Conservation (phyloP, 2,888 invertebrate genomes). For the Choristoneura rosaceana region DNA sequence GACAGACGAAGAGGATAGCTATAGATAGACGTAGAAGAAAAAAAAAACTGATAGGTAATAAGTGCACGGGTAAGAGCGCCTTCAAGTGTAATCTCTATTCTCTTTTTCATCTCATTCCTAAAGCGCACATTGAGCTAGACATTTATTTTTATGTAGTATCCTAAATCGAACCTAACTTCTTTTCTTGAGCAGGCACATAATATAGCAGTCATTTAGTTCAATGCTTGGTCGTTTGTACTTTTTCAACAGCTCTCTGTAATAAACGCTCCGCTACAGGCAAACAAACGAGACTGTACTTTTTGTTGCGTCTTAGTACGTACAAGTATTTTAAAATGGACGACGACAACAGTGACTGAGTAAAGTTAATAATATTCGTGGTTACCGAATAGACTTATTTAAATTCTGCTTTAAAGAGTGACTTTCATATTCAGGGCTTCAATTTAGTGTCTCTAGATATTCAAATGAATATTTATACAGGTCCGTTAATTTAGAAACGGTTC, state of each 20-base stretch:
- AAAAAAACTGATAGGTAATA: too few species aligned
- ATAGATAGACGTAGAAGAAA: too few species aligned
- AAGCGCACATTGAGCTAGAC: background rate
- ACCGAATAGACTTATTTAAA: conserved; percentile 17
- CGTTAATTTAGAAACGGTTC: background rate
- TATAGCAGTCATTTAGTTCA: conserved; percentile 15
- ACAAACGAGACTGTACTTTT: conserved; percentile 54
- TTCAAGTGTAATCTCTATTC: background rate
- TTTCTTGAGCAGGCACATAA: conserved; percentile 12
- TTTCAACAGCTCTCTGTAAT: conserved; percentile 52
- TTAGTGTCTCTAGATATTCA: conserved; percentile 1
- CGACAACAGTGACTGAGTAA: conserved; percentile 17
- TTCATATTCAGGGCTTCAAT: conserved; percentile 4
- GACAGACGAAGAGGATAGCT: too few species aligned
- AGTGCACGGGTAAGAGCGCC: too few species aligned
- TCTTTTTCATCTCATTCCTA: background rate
- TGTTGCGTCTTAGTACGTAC: conserved; percentile 40
- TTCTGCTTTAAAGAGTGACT: background rate
- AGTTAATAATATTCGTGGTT: conserved; percentile 12
- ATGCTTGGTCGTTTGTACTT: conserved; percentile 27
- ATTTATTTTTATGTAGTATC: conserved; percentile 5
- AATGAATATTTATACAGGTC: conserved; percentile 2
- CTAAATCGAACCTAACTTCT: conserved; percentile 11
- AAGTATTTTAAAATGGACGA: conserved; percentile 20
- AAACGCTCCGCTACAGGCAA: conserved; percentile 57